Percentiles rank a stretch among this genome's conserved stretches.
Evolutionary conservation across 2,797 vertebrate genomes (phyloP).

Genomic region (Hippocampus kuda): DNA sequence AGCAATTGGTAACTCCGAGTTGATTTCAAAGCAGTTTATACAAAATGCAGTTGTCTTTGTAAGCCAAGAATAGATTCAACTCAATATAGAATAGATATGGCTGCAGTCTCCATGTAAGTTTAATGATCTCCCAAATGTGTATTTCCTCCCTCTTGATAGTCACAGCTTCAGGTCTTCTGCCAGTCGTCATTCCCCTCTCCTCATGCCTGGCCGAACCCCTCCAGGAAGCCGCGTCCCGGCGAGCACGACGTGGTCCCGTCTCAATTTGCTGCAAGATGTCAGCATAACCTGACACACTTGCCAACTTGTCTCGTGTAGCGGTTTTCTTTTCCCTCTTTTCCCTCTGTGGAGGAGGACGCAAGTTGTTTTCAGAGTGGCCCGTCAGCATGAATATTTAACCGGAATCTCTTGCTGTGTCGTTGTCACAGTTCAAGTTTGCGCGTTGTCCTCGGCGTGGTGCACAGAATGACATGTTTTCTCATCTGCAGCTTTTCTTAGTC

Average conservation of each 20-base stretch:
- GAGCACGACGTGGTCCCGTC: constrained; percentile 15
- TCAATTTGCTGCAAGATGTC: constrained; percentile 13
- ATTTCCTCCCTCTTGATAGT: neutral
- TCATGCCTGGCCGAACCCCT: constrained; percentile 12
- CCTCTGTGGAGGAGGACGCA: constrained; percentile 21
- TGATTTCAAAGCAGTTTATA: constrained; percentile 14
- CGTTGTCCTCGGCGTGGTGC: constrained; percentile 20
- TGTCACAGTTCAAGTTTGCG: constrained; percentile 36
- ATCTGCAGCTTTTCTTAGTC: neutral
- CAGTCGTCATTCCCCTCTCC: constrained; percentile 2
- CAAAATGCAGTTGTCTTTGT: constrained; percentile 10
- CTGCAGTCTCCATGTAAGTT: neutral
- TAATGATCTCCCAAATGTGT: constrained; percentile 7
- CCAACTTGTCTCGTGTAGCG: constrained; percentile 17
- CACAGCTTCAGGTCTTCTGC: constrained; percentile 18
- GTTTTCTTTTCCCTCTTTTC: constrained; percentile 12
- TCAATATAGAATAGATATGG: neutral
- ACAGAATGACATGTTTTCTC: constrained; percentile 19
- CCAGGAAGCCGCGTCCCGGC: constrained; percentile 7
- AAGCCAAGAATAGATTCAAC: neutral
- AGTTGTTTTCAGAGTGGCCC: constrained; percentile 41
- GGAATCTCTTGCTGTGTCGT: constrained; percentile 40
- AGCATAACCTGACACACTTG: constrained; percentile 17
- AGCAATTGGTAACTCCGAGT: constrained; percentile 2
- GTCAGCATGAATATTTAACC: constrained; percentile 59